Evolutionary conservation across 2,797 vertebrate genomes (phyloP).

Genomic region (Tauraco hartlaubi): DNA sequence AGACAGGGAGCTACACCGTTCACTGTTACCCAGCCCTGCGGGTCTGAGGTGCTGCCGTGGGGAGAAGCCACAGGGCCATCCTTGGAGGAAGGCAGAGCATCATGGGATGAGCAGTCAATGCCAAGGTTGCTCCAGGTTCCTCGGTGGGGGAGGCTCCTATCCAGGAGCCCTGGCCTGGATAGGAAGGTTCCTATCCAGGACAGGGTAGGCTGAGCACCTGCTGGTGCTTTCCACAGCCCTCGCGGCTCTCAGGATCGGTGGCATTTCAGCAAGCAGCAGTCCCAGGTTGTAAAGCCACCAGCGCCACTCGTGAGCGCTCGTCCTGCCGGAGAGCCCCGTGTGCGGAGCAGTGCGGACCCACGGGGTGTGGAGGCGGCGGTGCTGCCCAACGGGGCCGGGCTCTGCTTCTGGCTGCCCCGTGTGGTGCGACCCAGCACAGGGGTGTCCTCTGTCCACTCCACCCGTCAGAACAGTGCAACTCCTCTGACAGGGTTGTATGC

Average conservation of each 20-base stretch:
- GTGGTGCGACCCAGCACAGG: background rate
- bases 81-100: background rate
- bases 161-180: no score
- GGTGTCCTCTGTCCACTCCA: background rate
- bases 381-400: rapidly evolving
- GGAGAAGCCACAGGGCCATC: background rate
- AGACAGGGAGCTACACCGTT: background rate
- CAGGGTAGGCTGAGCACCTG: background rate
- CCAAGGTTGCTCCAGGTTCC: background rate
- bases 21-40: background rate
- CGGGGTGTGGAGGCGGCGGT: background rate
- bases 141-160: background rate
- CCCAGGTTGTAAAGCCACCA: background rate
- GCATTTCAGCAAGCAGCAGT: background rate
- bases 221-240: background rate
- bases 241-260: background rate
- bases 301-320: background rate
- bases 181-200: background rate
- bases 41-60: background rate
- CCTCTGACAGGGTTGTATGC: background rate
- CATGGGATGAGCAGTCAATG: background rate
- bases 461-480: background rate
- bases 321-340: background rate
- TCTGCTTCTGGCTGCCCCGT: background rate
- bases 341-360: background rate